Evolutionary conservation across 2,113 vertebrate species (phyloP), one percentile per base, ranked within the genome.

Genomic region (Athene cunicularia): DNA sequence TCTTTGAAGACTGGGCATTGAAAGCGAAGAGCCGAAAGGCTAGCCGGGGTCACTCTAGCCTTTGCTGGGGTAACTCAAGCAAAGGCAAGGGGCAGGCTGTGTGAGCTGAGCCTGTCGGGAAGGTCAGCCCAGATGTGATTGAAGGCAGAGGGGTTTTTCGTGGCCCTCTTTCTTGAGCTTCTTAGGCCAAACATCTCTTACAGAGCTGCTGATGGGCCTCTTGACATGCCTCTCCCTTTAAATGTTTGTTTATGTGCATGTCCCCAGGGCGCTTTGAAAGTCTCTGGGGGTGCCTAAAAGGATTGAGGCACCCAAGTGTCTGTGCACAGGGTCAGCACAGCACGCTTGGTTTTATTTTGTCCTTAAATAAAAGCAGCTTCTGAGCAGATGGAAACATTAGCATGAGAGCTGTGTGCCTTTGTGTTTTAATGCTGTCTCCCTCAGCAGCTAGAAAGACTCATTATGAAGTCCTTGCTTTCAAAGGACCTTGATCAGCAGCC

Each of bases 341-440:
- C 72, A 21, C 0, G 0, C 84, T 94, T 41, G n/a, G 37, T 28
- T 95, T 97, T 89, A 76, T 80, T 85, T 86, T 80, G 52, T 64
- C 63, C 91, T 91, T 90, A 83, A 91, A 88, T 74, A 93, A 83
- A 86, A 76, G 80, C 88, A 87, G 80, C 43, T 90, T 74, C 63
- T 45, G 86, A 93, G 76, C 63, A 94, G 94, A 80, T 77, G 93
- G 86, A 90, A 75, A 26, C 59, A 28, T 87, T 63, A 37, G 47
- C 39, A 8, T 55, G 84, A 86, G 91, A n/a, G 5, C 64, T 64
- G n/a, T 6, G 43, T 50, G 84, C 81, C 72, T 93, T 80, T 91
- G 86, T 95, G 92, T 75, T 84, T 47, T 72, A 82, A 59, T 55
- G 72, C 89, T 21, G 71, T 71, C 80, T 96, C 88, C 86, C 50